Evolutionary conservation across 2,113 vertebrate genomes (phyloP), one percentile per base, ranked within the genome.

Genomic region (Sterrhoptilus dennistouni): DNA sequence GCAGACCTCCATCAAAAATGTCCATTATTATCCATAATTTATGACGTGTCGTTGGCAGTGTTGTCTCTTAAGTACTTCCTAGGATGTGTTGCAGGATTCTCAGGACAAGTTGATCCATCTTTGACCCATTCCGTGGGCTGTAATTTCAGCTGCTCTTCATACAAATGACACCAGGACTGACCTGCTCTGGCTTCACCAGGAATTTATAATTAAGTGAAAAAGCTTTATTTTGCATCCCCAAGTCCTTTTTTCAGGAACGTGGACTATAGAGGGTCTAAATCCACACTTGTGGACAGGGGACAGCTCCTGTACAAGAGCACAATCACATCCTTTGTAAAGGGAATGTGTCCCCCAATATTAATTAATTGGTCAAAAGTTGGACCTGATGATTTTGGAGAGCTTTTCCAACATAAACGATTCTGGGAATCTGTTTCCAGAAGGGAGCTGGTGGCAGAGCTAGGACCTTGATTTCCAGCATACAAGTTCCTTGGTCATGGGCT

Each of bases 11-110:
- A 19, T 96, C 40, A 85, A 40, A 87, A 78, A 66, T 21, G 44
- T 33, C 95, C 65, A 35, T 96, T 90, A 80, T 60, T 57, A 84
- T 95, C 80, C 83, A 90, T 92, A 82, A 90, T 94, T 93, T 75
- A 89, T 87, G 66, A 36, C 0, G 0, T 54, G 61, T 56, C 3
- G 0, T 59, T 63, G 47, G 45, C 59, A 20, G 27, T 2, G 49
- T 74, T 17, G 3, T 61, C 42, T 65, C 72, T 57, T 35, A 56
- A 87, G 93, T 38, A 33, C 80, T 72, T 93, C 76, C 70, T 20
- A 31, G 57, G 38, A 33, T 76, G 66, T 85, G 65, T 61, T 68
- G 23, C 23, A 33, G 53, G 68, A 47, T 86, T 66, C 69, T 83
- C 35, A 40, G 72, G 75, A 40, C 17, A 19, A 38, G 31, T 1